A percentile compares a stretch with the other conserved stretches of the same genome.
These are phyloP conservation scores for Nyleta sp. DNA, from an alignment of 2,888 invertebrate genomes.

Conservation along the genomic window DNA sequence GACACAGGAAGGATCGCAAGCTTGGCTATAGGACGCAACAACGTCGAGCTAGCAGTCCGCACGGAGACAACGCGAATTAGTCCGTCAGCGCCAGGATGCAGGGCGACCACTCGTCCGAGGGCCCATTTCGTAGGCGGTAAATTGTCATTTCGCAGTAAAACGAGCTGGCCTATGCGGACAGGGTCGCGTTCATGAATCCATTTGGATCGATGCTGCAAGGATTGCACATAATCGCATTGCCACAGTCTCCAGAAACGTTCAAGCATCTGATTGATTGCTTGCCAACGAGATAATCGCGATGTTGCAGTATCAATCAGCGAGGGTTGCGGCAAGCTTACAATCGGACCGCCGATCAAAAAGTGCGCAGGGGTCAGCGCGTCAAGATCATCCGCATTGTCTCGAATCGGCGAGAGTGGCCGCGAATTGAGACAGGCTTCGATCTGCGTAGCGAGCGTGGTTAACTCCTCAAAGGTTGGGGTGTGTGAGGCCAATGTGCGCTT, in stretches of 20 bases:
- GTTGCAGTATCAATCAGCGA: not conserved
- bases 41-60: constrained; percentile 1
- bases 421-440: constrained; percentile 28
- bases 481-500: not conserved
- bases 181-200: not conserved
- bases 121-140: constrained; percentile 10
- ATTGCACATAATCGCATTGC: not conserved
- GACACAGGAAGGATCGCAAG: not conserved
- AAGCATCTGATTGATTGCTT: not conserved
- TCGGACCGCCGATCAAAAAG: not conserved
- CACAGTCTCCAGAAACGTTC: not conserved
- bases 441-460: not conserved
- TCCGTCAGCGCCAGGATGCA: constrained; percentile 8
- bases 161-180: too few relatives aligned
- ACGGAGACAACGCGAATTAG: not conserved
- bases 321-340: not conserved
- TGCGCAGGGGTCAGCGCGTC: not conserved
- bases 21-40: not conserved
- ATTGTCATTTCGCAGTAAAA: not conserved
- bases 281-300: not conserved
- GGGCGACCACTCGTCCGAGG: not conserved
- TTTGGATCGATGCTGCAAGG: not conserved
- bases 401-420: not conserved
- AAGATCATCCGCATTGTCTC: not conserved
- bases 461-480: constrained; percentile 10